Evolutionary conservation across 2,888 invertebrate genomes (phyloP).

Genomic region (Coenonympha arcania): DNA sequence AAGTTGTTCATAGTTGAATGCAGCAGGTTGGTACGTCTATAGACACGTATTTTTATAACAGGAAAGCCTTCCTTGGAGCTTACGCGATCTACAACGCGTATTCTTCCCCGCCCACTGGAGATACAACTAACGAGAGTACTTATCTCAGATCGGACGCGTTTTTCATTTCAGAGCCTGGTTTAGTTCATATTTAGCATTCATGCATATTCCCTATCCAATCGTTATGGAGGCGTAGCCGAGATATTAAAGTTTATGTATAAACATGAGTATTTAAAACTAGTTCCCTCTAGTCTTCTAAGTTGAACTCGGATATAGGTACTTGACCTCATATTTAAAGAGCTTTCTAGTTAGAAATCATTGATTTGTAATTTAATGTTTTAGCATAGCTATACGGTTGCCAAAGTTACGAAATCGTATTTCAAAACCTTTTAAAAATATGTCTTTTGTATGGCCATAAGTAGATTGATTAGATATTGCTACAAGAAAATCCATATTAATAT

Average conservation of each 20-base stretch:
- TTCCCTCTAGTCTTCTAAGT: neutral
- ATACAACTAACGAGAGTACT: constrained; percentile 51
- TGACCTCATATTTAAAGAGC: neutral
- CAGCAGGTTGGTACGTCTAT: neutral
- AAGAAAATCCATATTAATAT: no score
- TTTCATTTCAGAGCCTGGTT: constrained; percentile 20
- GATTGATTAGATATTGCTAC: no score
- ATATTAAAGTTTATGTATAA: neutral
- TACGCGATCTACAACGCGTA: constrained; percentile 3
- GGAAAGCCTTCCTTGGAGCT: neutral
- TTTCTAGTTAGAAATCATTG: neutral
- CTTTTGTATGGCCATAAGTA: no score
- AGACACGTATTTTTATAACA: neutral
- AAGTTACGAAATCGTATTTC: no score
- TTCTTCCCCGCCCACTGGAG: constrained; percentile 39
- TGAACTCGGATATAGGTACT: neutral
- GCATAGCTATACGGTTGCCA: no score
- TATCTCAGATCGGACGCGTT: constrained; percentile 36
- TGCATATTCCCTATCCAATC: constrained; percentile 16
- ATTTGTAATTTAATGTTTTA: no score
- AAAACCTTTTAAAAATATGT: no score
- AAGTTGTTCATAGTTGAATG: neutral
- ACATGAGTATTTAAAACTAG: neutral
- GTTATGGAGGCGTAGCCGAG: constrained; percentile 8
- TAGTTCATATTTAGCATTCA: constrained; percentile 35